Conservation (phyloP, 2,888 invertebrate species). For the Athalia rosae region DNA sequence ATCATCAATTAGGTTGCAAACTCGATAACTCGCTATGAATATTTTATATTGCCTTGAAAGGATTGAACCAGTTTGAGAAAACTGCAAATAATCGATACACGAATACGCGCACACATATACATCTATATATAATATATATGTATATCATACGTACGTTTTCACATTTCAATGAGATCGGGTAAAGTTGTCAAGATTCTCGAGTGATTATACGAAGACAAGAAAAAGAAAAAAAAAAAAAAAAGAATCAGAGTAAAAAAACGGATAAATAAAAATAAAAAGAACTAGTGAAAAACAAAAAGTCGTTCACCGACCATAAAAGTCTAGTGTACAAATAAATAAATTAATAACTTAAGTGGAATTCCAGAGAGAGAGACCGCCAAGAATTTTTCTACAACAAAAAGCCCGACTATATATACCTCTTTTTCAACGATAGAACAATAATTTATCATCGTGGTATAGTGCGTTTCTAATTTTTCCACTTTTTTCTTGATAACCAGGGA, state of each 20-base stretch:
- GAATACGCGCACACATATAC: too few relatives aligned
- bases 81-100: too few relatives aligned
- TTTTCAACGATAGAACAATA: constrained; percentile 25
- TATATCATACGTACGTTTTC: too few relatives aligned
- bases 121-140: not conserved
- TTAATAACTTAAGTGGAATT: constrained; percentile 57
- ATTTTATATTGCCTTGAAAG: constrained; percentile 27
- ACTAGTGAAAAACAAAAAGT: constrained; percentile 52
- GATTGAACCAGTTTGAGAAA: too few relatives aligned
- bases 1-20: constrained; percentile 20
- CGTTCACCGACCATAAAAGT: constrained; percentile 50
- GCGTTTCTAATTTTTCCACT: constrained; percentile 43
- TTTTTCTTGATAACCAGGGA: constrained; percentile 2
- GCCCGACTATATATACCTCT: constrained; percentile 18
- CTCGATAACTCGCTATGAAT: constrained; percentile 10
- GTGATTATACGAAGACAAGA: constrained; percentile 8
- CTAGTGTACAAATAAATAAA: constrained; percentile 57
- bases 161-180: constrained; percentile 40
- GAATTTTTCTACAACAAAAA: constrained; percentile 31
- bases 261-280: too few relatives aligned
- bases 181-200: constrained; percentile 43
- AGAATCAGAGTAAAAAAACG: too few relatives aligned
- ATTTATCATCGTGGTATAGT: constrained; percentile 39
- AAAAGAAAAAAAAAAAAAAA: too few relatives aligned
- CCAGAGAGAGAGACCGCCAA: constrained; percentile 3